Percentiles rank a stretch among this genome's conserved stretches.
Conservation (phyloP, 2,797 vertebrate genomes). For the Myioborus miniatus region DNA sequence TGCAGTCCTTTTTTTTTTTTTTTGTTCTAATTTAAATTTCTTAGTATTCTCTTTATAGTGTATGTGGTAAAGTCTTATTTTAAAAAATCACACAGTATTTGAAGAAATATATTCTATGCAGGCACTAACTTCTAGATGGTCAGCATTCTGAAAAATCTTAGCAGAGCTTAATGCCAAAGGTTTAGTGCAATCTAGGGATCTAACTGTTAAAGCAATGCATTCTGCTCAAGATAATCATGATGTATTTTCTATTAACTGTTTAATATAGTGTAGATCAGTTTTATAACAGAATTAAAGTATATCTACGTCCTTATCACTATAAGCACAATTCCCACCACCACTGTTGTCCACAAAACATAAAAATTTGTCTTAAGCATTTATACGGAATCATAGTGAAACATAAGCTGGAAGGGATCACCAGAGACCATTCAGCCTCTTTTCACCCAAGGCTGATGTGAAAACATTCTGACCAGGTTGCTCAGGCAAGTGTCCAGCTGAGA, state of each 20-base stretch:
- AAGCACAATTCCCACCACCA: neutral
- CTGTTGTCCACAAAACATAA: neutral
- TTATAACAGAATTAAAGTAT: neutral
- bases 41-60: neutral
- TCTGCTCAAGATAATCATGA: neutral
- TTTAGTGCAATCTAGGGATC: neutral
- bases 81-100: neutral
- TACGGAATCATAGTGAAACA: neutral
- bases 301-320: neutral
- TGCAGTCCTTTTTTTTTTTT: too few relatives aligned
- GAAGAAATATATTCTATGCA: neutral
- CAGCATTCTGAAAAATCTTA: neutral
- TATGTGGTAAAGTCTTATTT: neutral
- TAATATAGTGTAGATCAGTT: neutral
- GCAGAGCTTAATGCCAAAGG: neutral
- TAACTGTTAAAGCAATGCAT: neutral
- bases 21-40: neutral
- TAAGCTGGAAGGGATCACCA: neutral
- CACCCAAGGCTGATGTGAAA: neutral
- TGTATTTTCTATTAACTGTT: neutral
- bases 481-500: neutral
- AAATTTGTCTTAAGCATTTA: neutral
- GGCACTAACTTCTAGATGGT: neutral
- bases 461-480: neutral
- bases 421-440: neutral